Conservation (phyloP, 1,140 invertebrate genomes). For the Drosophila chauvacae region DNA sequence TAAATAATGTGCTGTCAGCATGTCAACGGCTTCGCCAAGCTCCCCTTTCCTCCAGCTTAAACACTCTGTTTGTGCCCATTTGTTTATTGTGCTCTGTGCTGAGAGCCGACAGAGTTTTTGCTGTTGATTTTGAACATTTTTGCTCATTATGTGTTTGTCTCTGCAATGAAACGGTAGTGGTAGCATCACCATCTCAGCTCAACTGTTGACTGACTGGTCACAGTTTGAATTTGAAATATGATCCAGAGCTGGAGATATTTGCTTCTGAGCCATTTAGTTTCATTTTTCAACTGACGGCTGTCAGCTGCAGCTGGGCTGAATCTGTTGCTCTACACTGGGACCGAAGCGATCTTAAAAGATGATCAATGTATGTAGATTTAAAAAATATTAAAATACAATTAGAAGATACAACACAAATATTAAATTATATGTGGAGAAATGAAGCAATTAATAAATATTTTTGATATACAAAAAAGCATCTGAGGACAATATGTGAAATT, state of each 20-base stretch:
- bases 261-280: constrained; percentile 46
- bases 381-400: neutral
- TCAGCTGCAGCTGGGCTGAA: constrained; percentile 31
- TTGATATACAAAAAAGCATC: neutral
- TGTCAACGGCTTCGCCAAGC: constrained; percentile 42
- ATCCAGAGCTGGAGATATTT: constrained; percentile 27
- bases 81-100: constrained; percentile 22
- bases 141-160: constrained; percentile 47
- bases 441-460: no score
- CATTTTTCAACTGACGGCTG: constrained; percentile 52
- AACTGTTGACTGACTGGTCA: constrained; percentile 15
- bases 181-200: constrained; percentile 12
- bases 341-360: neutral
- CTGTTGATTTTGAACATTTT: constrained; percentile 48
- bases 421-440: no score
- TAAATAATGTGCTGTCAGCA: constrained; percentile 68
- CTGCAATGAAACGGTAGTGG: constrained; percentile 1
- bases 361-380: neutral
- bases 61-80: constrained; percentile 21
- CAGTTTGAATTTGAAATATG: constrained; percentile 53
- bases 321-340: neutral
- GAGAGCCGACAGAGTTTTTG: constrained; percentile 2
- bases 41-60: neutral
- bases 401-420: neutral
- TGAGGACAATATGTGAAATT: no score